Percentiles rank a stretch among this genome's conserved stretches.
Conservation (phyloP, 2,888 invertebrate genomes). For the Sisyra terminalis region DNA sequence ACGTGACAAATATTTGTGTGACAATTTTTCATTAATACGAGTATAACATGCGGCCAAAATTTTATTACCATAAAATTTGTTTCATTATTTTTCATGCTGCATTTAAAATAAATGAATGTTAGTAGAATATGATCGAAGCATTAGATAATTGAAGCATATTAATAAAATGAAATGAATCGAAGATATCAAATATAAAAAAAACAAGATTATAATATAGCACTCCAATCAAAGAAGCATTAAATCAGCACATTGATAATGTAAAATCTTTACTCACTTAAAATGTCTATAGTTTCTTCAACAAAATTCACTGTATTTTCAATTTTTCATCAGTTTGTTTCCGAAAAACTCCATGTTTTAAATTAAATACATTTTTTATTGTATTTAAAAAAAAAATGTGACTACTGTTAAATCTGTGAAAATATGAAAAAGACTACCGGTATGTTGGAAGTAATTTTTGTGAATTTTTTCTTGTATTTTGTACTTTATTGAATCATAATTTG, state of each 20-base stretch:
- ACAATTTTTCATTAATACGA: too few species aligned
- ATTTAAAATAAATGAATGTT: too few species aligned
- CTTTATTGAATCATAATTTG: too few species aligned
- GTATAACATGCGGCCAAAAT: too few species aligned
- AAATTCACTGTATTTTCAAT: not conserved
- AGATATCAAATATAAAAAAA: too few species aligned
- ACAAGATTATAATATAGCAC: too few species aligned
- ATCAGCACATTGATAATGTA: constrained; percentile 5
- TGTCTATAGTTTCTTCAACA: not conserved
- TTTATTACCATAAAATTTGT: too few species aligned
- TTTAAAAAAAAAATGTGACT: not conserved
- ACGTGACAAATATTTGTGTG: too few species aligned
- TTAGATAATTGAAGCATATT: not conserved
- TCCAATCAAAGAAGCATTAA: constrained; percentile 2
- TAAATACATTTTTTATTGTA: not conserved
- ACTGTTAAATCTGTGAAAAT: constrained; percentile 2
- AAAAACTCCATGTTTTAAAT: not conserved
- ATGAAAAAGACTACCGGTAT: not conserved
- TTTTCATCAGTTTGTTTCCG: not conserved
- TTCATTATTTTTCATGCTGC: too few species aligned
- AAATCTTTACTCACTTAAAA: constrained; percentile 3
- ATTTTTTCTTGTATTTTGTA: too few species aligned
- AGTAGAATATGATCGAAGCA: too few species aligned
- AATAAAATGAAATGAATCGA: not conserved
- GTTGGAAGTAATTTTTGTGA: not conserved